A percentile compares a stretch with the other conserved stretches of the same genome.
These are phyloP conservation scores for Tympanoctomys barrerae DNA, from an alignment of 2,797 vertebrate genomes.

Conservation along the genomic window DNA sequence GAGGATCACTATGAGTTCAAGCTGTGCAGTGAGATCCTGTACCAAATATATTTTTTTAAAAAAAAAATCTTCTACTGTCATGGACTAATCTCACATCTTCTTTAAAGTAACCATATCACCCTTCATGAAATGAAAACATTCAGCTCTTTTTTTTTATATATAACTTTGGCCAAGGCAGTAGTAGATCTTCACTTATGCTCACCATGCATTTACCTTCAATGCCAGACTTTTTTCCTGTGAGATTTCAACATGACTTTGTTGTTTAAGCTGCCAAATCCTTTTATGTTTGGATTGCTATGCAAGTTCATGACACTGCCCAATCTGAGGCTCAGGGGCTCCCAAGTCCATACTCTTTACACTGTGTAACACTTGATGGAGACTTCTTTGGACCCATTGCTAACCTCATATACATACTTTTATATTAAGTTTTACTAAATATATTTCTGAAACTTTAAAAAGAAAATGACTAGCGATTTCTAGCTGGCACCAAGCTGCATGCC, in stretches of 20 bases:
- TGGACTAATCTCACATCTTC: background rate
- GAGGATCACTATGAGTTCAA: too few species aligned
- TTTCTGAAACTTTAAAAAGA: constrained; percentile 16
- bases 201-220: background rate
- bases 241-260: background rate
- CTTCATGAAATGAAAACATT: constrained; percentile 2
- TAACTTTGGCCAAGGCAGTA: background rate
- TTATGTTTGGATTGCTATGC: background rate
- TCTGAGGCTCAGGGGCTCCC: background rate
- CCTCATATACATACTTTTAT: background rate
- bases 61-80: background rate
- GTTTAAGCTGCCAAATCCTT: constrained; percentile 4
- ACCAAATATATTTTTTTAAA: too few species aligned
- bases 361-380: background rate
- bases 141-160: background rate
- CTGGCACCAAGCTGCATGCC: constrained; percentile 45
- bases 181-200: background rate
- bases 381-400: background rate
- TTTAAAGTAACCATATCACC: background rate
- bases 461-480: constrained; percentile 58
- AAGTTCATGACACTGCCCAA: background rate
- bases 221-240: background rate
- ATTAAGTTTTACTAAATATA: constrained; percentile 28
- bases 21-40: too few species aligned
- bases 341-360: background rate